Conservation (phyloP, 2,113 vertebrate genomes). For the Pedionomus torquatus region DNA sequence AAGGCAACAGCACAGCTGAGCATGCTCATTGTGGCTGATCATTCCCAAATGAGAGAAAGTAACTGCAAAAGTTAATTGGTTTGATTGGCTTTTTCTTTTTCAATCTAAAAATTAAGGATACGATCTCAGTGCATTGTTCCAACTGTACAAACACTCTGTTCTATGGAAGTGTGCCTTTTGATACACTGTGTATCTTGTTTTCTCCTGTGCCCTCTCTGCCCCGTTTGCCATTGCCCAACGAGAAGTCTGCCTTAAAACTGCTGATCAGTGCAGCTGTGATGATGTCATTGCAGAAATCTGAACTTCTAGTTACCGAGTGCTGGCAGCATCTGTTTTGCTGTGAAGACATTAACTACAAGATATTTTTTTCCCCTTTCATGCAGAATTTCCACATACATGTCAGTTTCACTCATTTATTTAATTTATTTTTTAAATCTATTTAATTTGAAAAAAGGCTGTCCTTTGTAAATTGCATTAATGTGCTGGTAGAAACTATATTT, state of each 20-base stretch:
- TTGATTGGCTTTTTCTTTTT: not conserved
- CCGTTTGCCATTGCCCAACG: not conserved
- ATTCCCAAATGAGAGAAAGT: not conserved
- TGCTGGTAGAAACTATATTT: not conserved
- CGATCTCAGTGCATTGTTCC: not conserved
- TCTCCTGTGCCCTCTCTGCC: not conserved
- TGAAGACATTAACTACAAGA: not conserved
- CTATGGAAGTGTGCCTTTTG: not conserved
- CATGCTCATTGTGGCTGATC: not conserved
- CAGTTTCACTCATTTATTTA: not conserved
- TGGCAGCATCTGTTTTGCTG: not conserved
- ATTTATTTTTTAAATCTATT: not conserved
- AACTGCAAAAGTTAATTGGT: not conserved
- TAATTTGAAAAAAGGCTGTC: not conserved
- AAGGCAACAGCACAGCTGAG: not conserved
- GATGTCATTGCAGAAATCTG: not conserved
- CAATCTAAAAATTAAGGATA: not conserved
- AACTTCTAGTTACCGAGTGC: not conserved
- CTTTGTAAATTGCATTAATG: not conserved
- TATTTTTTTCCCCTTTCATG: not conserved
- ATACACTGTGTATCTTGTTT: not conserved
- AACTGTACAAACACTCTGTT: not conserved
- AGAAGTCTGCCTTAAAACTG: not conserved
- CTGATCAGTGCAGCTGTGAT: not conserved
- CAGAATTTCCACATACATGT: not conserved